Conservation (phyloP, 1,140 invertebrate genomes). For the Drosophila jambulina region DNA sequence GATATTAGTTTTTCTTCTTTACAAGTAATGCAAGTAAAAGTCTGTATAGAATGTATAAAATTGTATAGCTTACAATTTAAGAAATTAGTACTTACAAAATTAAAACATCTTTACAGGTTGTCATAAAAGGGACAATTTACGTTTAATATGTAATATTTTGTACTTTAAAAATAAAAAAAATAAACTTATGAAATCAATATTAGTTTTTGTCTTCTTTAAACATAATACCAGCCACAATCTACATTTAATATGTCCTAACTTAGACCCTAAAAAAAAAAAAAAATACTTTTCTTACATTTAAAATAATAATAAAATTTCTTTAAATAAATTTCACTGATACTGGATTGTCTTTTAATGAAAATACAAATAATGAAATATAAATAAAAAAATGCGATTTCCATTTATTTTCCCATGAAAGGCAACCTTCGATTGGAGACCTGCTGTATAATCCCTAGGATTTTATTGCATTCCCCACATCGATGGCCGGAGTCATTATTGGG, state of each 20-base stretch:
- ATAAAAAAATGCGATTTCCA: background rate
- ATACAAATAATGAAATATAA: too few relatives aligned
- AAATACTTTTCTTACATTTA: background rate
- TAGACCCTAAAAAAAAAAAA: background rate
- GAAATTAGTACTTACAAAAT: background rate
- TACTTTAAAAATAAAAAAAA: too few relatives aligned
- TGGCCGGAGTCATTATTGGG: conserved; percentile 15
- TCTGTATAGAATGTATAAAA: too few relatives aligned
- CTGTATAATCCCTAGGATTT: background rate
- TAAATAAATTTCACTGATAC: background rate
- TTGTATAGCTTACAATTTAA: too few relatives aligned
- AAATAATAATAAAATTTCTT: background rate
- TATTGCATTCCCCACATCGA: conserved; percentile 23
- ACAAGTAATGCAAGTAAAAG: too few relatives aligned
- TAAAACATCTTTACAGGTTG: background rate
- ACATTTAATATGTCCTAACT: background rate
- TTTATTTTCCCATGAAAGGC: background rate
- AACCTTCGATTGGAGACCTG: background rate
- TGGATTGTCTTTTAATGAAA: background rate
- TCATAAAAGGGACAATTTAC: too few relatives aligned
- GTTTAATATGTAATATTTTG: too few relatives aligned
- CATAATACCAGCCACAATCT: background rate
- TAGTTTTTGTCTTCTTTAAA: background rate
- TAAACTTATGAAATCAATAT: too few relatives aligned
- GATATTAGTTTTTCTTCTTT: too few relatives aligned